These are phyloP conservation scores for Nasua narica DNA, from an alignment of 2,797 vertebrate genomes.

Conservation along the genomic window DNA sequence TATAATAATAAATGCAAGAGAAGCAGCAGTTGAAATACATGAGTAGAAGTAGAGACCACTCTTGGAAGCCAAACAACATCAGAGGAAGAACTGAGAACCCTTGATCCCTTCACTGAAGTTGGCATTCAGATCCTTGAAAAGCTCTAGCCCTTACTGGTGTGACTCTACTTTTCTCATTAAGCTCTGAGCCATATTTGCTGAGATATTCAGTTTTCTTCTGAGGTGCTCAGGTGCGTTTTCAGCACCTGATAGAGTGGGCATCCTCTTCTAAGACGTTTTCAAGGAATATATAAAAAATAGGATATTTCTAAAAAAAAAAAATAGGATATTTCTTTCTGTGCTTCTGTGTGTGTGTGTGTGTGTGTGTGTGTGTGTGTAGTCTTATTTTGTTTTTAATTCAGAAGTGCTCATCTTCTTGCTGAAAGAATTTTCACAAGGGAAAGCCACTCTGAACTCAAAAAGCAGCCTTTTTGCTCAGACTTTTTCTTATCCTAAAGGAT, in stretches of 20 bases:
- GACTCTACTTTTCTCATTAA: background rate
- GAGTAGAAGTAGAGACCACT: background rate
- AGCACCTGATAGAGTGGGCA: background rate
- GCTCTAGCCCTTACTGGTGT: background rate
- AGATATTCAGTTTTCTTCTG: background rate
- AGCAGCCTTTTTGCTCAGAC: rapidly evolving
- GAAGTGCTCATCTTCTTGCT: background rate
- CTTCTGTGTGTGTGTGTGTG: background rate
- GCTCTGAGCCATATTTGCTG: background rate
- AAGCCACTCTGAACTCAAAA: background rate
- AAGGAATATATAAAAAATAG: background rate
- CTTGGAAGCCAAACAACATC: background rate
- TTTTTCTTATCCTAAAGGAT: background rate
- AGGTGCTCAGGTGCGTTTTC: background rate
- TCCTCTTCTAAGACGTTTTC: background rate
- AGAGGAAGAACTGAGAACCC: background rate
- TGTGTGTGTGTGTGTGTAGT: background rate
- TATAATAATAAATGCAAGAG: background rate
- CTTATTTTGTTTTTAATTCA: background rate
- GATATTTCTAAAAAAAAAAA: background rate
- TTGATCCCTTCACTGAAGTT: background rate
- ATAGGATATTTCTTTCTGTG: background rate
- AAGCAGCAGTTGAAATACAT: background rate
- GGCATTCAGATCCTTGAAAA: background rate
- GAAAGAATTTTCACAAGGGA: background rate